phyloP scores from a whole-genome alignment of 92 coral and sea anemone species.

The Heliopora coerulea region DNA sequence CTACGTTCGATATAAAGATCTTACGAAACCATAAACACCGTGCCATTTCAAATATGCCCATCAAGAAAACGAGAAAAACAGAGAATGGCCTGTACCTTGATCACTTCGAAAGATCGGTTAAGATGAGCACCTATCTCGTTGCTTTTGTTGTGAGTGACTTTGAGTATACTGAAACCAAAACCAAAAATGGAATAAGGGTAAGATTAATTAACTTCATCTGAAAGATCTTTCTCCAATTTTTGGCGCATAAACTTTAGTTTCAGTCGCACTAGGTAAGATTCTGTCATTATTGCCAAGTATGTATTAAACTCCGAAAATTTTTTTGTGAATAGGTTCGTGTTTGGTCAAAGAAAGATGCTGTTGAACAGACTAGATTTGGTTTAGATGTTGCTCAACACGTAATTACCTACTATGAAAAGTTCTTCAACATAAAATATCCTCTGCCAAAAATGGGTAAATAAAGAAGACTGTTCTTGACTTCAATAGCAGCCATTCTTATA shows the following conservation, averaged over 20 bases:
- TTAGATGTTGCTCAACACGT: conserved; percentile 69
- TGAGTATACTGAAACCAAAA: conserved; percentile 48
- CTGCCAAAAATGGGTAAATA: conserved; percentile 88
- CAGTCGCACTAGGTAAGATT: too few species aligned
- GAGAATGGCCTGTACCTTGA: conserved; percentile 55
- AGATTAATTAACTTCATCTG: neutral
- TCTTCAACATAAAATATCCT: conserved; percentile 73
- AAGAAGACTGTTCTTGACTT: too few species aligned
- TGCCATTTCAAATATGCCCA: conserved; percentile 88
- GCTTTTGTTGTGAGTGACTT: conserved; percentile 89
- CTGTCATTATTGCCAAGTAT: too few species aligned
- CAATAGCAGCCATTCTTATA: too few species aligned
- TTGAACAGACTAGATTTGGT: conserved; percentile 55
- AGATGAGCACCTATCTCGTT: conserved; percentile 89
- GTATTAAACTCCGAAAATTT: too few species aligned
- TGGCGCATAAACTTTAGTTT: too few species aligned
- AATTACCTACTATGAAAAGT: conserved; percentile 76
- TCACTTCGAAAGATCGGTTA: conserved; percentile 56
- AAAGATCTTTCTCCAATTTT: neutral
- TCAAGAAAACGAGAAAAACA: conserved; percentile 37
- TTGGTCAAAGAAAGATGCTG: conserved; percentile 75
- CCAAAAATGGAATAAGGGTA: conserved; percentile 68
- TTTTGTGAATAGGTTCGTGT: conserved; percentile 65
- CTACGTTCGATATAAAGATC: conserved; percentile 66
- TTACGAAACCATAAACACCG: conserved; percentile 49